Percentiles rank a stretch among this genome's conserved stretches.
Evolutionary conservation across 2,888 invertebrate genomes (phyloP).

Genomic region (Anthophora plumipes): DNA sequence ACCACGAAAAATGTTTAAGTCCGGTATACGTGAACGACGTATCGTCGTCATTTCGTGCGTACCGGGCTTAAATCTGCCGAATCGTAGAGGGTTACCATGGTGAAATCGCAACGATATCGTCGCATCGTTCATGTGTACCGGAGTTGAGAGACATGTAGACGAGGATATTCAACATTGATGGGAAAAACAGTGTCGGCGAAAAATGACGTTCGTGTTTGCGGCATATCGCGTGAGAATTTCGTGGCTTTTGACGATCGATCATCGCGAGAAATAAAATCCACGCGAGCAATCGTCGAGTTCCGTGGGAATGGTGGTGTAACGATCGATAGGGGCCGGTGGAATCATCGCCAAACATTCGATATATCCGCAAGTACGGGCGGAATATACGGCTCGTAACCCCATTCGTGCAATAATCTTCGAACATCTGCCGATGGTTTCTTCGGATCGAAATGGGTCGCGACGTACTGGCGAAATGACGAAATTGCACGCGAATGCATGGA

Average conservation of each 20-base stretch:
- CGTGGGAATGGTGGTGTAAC: slow-evolving; percentile 43
- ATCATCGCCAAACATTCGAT: slow-evolving; percentile 33
- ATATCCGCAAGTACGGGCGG: too few relatives aligned
- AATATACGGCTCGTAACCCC: background rate
- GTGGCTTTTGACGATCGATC: slow-evolving; percentile 1
- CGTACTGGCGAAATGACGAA: slow-evolving; percentile 5
- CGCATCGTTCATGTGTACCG: too few relatives aligned
- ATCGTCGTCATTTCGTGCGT: too few relatives aligned
- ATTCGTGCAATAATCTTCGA: slow-evolving; percentile 1
- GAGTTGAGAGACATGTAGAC: background rate
- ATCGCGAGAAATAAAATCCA: slow-evolving; percentile 15
- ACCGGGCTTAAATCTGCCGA: too few relatives aligned
- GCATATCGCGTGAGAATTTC: background rate
- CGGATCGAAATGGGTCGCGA: background rate
- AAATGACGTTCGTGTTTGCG: background rate
- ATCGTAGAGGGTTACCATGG: too few relatives aligned
- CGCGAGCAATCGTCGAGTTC: background rate
- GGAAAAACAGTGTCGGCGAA: background rate
- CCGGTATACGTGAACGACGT: too few relatives aligned
- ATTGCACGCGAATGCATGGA: slow-evolving; percentile 7
- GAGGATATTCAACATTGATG: background rate
- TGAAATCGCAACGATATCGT: too few relatives aligned
- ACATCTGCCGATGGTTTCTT: slow-evolving; percentile 16
- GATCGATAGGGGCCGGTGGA: slow-evolving; percentile 36
- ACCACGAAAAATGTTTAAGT: too few relatives aligned